These are phyloP conservation scores for Mormyrops attenuatus DNA, from an alignment of 2,797 vertebrate species.

Conservation along the genomic window DNA sequence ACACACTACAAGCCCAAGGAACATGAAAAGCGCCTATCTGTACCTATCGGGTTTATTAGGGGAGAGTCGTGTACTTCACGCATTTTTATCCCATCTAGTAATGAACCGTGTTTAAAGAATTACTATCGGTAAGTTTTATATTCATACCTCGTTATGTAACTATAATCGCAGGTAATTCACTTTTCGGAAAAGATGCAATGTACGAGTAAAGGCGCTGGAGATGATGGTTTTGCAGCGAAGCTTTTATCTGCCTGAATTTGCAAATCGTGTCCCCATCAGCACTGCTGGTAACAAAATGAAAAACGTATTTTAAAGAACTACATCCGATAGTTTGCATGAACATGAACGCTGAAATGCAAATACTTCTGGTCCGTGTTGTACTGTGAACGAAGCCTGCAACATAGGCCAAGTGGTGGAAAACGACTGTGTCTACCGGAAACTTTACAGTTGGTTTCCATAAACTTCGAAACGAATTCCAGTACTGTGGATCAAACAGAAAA, in stretches of 20 bases:
- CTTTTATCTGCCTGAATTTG: neutral
- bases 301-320: constrained; percentile 14
- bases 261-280: neutral
- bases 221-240: neutral
- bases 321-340: constrained; percentile 22
- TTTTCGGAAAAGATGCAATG: neutral
- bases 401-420: neutral
- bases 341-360: constrained; percentile 23
- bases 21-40: neutral
- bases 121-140: neutral
- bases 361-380: neutral
- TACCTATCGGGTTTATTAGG: neutral
- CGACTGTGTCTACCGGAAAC: neutral
- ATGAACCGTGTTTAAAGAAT: neutral
- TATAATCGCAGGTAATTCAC: constrained; percentile 21
- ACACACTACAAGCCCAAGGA: neutral
- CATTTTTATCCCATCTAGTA: neutral
- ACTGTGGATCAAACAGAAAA: neutral
- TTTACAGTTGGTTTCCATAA: neutral
- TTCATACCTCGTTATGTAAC: constrained; percentile 19
- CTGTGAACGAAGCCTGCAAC: neutral
- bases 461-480: neutral
- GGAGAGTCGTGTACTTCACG: neutral
- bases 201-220: neutral
- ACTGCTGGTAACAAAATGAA: constrained; percentile 5